These are phyloP conservation scores for Urophycis tenuis DNA, from an alignment of 2,797 vertebrate species.

Conservation along the genomic window DNA sequence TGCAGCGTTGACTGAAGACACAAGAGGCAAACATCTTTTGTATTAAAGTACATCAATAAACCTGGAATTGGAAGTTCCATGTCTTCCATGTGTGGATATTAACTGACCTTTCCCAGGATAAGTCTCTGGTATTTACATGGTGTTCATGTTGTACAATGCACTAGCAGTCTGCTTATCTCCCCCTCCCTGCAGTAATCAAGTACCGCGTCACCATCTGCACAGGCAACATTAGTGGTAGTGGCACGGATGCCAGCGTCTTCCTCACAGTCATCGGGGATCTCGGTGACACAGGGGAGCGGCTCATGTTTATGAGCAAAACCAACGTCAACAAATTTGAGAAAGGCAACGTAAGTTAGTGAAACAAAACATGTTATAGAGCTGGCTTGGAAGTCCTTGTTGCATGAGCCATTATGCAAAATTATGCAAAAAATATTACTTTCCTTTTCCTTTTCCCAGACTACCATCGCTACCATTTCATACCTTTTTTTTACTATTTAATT, in stretches of 20 bases:
- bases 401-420: not conserved
- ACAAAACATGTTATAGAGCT: not conserved
- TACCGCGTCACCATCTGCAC: constrained; percentile 89
- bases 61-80: not conserved
- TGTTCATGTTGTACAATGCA: not conserved
- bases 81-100: not conserved
- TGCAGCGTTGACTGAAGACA: not conserved
- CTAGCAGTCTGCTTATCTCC: not conserved
- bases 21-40: not conserved
- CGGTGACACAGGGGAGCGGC: constrained; percentile 88
- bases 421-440: too few relatives aligned
- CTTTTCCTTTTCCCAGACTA: not conserved
- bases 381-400: not conserved
- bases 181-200: constrained; percentile 76
- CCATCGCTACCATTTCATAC: not conserved
- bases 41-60: not conserved
- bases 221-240: constrained; percentile 80
- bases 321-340: constrained; percentile 94
- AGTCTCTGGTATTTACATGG: not conserved
- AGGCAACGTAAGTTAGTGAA: constrained; percentile 79
- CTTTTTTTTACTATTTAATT: too few relatives aligned
- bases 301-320: constrained; percentile 89
- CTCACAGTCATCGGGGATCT: constrained; percentile 82
- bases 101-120: not conserved
- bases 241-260: constrained; percentile 89